Conservation (phyloP, 2,888 invertebrate genomes). For the Standfussiana lucernea region DNA sequence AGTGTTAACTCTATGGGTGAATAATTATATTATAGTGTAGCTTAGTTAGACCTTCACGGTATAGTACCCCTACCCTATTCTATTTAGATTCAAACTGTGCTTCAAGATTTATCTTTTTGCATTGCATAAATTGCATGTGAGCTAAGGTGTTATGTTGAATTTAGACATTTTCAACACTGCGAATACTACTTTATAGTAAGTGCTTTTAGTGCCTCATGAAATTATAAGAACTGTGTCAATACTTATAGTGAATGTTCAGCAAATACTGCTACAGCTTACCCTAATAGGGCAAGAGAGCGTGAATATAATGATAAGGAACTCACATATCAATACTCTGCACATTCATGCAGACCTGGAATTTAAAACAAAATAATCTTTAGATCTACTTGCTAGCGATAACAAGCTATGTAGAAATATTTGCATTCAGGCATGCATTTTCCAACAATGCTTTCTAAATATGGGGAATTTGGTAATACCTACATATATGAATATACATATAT, state of each 20-base stretch:
- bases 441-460: neutral
- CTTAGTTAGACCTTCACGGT: neutral
- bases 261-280: slow-evolving; percentile 12
- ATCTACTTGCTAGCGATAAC: slow-evolving; percentile 10
- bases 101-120: neutral
- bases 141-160: neutral
- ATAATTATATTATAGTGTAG: neutral
- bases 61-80: neutral
- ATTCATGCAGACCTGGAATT: slow-evolving; percentile 60
- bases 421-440: neutral
- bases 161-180: neutral
- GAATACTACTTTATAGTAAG: neutral
- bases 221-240: neutral
- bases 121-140: neutral
- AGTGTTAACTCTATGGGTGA: neutral
- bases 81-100: neutral
- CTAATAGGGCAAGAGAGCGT: slow-evolving; percentile 16
- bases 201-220: slow-evolving; percentile 13
- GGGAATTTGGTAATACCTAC: neutral
- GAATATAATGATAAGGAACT: slow-evolving; percentile 48
- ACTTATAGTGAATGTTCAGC: slow-evolving; percentile 14
- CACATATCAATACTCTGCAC: slow-evolving; percentile 51
- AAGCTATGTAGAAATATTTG: slow-evolving; percentile 14
- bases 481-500: no score
- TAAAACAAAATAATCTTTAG: slow-evolving; percentile 51